Evolutionary conservation across 2,888 invertebrate genomes (phyloP).

Genomic region (Cryptosula pallasiana): DNA sequence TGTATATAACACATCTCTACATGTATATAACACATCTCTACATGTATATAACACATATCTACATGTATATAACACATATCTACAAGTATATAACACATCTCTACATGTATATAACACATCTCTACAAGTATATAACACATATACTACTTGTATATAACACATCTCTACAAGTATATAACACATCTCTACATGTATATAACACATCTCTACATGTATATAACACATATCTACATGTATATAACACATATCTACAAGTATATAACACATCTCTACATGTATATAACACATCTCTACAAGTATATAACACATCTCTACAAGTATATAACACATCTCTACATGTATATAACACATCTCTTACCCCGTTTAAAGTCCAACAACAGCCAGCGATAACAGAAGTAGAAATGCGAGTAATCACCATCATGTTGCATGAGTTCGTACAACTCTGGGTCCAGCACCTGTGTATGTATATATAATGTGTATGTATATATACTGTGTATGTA

Average conservation of each 20-base stretch:
- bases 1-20: no score
- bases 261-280: slow-evolving; percentile 84
- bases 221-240: no score
- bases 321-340: slow-evolving; percentile 72
- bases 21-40: no score
- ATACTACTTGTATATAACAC: slow-evolving; percentile 83
- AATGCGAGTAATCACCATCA: slow-evolving; percentile 91
- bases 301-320: slow-evolving; percentile 70
- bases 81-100: no score
- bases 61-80: no score
- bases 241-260: no score
- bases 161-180: slow-evolving; percentile 67
- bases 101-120: slow-evolving; percentile 82
- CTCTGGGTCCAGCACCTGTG: slow-evolving; percentile 85
- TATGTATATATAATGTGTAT: no score
- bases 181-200: no score
- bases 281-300: slow-evolving; percentile 71
- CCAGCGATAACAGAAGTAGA: slow-evolving; percentile 97
- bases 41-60: no score
- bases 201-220: no score
- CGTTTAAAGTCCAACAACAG: slow-evolving; percentile 92
- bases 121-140: slow-evolving; percentile 71
- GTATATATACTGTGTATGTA: no score
- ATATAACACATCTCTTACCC: slow-evolving; percentile 49
- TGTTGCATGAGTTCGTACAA: slow-evolving; percentile 90